Evolutionary conservation across 2,113 vertebrate genomes (phyloP), one percentile per base, ranked within the genome.

Genomic region (Sclerurus mexicanus): DNA sequence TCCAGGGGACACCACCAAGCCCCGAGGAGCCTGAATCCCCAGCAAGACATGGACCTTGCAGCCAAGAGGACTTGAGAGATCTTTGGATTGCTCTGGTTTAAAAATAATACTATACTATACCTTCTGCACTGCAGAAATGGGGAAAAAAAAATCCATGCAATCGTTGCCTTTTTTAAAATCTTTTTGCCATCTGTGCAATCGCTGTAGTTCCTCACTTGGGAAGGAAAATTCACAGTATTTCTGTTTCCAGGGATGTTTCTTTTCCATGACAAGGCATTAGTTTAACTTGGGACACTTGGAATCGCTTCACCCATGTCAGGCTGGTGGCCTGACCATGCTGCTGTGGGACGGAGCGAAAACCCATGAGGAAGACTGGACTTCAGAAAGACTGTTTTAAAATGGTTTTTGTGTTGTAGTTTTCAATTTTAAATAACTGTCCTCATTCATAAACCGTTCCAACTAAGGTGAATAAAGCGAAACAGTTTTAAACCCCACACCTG

Each of bases 371-470:
- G 35, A 58, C 10, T 16, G 8, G 47, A 67, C 63, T 66, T 62
- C 75, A 27, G 62, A 85, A 39, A 59, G 20, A 33, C 62, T 22
- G 33, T 49, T 95, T 72, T 49, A 46, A 60, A 86, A 58, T 8
- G 24, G 25, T 56, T 86, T 95, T 95, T 85, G 73, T 49, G 85
- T 18, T 46, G 60, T 58, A 85, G 72, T 89, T 95, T 91, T 91
- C 85, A 93, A 74, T 82, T 96, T 96, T 78, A 96, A 96, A 46
- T 76, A 92, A 20, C 52, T 46, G 33, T 89, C 92, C 90, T 82
- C n/a, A 30, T 66, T 85, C 83, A 56, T 58, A 74, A 89, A 21
- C n/a, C 9, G 13, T 92, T 92, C 67, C 27, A 53, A 25, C 28
- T 47, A 49, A 66, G 37, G 9, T 49, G 18, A 85, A 69, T 0